A percentile compares a stretch with the other conserved stretches of the same genome.
Evolutionary conservation across 1,140 invertebrate genomes (phyloP).

Genomic region (Drosophila jambulina): DNA sequence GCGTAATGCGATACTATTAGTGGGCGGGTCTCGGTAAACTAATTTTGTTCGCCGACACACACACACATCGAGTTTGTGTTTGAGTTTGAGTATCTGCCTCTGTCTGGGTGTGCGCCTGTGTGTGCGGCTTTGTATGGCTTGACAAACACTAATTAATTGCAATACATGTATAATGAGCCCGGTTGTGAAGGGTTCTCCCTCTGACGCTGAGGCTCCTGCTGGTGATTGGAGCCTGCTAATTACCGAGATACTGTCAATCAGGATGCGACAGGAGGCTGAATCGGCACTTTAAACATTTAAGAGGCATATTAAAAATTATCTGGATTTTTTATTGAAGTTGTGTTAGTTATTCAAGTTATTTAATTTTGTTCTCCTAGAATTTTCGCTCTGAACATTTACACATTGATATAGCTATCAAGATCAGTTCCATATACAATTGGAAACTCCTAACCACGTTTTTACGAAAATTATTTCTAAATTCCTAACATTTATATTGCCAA

Average conservation of each 20-base stretch:
- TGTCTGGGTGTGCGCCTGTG: not conserved
- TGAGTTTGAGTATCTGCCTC: not conserved
- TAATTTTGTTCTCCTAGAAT: no score
- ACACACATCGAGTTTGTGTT: conserved; percentile 11
- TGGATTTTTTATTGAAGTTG: not conserved
- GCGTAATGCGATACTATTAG: conserved; percentile 56
- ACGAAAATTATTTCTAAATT: not conserved
- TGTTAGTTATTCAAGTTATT: no score
- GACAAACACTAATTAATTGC: conserved; percentile 63
- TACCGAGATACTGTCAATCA: conserved; percentile 37
- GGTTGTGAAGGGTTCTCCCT: conserved; percentile 12
- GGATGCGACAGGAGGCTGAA: not conserved
- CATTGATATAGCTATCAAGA: not conserved
- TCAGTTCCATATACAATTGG: not conserved
- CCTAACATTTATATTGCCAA: not conserved
- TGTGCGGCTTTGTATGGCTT: conserved; percentile 27
- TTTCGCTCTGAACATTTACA: not conserved
- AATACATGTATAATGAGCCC: conserved; percentile 44
- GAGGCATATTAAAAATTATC: no score
- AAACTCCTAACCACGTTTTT: not conserved
- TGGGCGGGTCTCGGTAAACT: conserved; percentile 49
- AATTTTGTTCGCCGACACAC: conserved; percentile 26
- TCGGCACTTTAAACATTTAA: not conserved
- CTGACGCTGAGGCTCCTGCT: conserved; percentile 9
- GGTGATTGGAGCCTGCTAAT: conserved; percentile 36